A percentile compares a stretch with the other conserved stretches of the same genome.
Evolutionary conservation across 2,113 vertebrate genomes (phyloP).

Genomic region (Damaliscus lunatus): DNA sequence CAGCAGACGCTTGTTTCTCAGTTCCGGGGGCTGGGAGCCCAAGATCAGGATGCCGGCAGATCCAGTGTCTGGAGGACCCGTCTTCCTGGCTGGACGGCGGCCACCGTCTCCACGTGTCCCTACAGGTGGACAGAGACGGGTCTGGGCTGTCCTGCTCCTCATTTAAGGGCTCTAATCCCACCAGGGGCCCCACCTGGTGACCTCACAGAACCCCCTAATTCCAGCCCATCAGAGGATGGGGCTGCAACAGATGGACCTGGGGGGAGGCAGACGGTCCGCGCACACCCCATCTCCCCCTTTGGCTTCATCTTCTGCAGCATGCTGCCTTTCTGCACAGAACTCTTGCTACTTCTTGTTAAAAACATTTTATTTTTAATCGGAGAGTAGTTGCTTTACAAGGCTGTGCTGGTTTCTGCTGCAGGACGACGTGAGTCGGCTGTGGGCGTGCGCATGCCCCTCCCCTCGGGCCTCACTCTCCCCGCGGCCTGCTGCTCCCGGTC

Average conservation of each 20-base stretch:
- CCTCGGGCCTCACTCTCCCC: neutral
- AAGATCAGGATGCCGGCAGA: accelerated
- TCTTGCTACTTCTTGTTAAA: neutral
- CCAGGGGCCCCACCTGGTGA: accelerated
- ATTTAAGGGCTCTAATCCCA: accelerated
- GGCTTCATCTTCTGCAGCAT: accelerated
- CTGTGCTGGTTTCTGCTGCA: neutral
- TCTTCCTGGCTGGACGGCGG: neutral
- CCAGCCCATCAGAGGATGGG: too few relatives aligned
- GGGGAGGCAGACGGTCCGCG: accelerated
- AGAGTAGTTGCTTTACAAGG: neutral
- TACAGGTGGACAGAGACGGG: accelerated
- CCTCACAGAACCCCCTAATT: too few relatives aligned
- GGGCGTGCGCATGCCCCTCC: accelerated
- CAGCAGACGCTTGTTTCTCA: accelerated
- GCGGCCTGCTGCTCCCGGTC: accelerated
- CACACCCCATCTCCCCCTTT: accelerated
- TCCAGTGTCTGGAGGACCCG: accelerated
- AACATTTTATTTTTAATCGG: neutral
- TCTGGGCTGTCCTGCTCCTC: neutral
- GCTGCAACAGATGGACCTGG: accelerated
- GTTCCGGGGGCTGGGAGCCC: neutral
- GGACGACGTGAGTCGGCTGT: accelerated
- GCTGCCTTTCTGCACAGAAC: accelerated
- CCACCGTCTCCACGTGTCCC: accelerated